These are phyloP conservation scores for Pelochelys cantorii DNA, from an alignment of 2,797 vertebrate genomes.

Conservation along the genomic window DNA sequence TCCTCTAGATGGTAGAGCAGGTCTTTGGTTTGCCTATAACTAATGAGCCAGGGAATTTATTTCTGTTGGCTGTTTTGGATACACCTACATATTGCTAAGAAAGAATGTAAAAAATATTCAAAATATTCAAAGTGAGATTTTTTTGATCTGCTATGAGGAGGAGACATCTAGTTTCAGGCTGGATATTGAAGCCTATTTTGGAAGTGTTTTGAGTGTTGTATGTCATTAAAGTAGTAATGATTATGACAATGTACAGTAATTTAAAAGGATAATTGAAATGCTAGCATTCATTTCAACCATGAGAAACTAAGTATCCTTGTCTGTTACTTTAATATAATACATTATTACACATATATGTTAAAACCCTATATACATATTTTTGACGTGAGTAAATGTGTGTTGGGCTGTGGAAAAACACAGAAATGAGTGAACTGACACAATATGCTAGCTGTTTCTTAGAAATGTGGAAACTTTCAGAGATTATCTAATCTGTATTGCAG, in stretches of 20 bases:
- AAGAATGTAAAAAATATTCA: accelerated
- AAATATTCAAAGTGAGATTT: background rate
- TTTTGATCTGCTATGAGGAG: background rate
- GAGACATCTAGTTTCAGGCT: background rate
- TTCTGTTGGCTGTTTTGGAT: background rate
- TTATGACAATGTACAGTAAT: background rate
- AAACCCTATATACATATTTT: background rate
- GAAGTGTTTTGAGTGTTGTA: background rate
- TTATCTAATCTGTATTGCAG: constrained; percentile 63
- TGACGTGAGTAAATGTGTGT: background rate
- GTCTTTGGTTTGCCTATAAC: constrained; percentile 56
- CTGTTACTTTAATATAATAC: background rate
- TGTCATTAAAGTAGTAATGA: background rate
- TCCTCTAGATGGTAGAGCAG: constrained; percentile 66
- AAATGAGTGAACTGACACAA: constrained; percentile 58
- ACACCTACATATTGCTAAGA: background rate
- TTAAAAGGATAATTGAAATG: background rate
- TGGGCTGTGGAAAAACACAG: constrained; percentile 1
- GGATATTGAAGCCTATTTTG: background rate
- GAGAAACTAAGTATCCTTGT: background rate
- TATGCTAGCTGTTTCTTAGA: constrained; percentile 58
- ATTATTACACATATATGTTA: background rate
- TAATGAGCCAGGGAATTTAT: constrained; percentile 53
- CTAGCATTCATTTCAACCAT: background rate
- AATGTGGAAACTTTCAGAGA: constrained; percentile 58